These are phyloP conservation scores for Mycetomoellerius zeteki DNA, from an alignment of 1,140 invertebrate species.

Conservation along the genomic window DNA sequence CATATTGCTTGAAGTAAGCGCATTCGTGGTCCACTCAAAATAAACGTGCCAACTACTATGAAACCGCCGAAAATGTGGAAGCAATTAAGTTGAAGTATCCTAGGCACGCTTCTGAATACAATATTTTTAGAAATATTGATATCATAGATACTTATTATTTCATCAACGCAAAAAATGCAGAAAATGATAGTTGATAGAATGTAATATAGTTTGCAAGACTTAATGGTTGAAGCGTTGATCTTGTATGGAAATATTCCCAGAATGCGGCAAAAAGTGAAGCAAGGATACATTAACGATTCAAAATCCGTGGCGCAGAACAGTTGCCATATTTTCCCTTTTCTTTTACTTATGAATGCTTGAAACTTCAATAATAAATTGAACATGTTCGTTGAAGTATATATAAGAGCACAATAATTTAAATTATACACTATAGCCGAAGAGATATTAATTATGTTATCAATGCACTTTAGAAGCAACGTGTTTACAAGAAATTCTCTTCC, in stretches of 20 bases:
- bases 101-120: neutral
- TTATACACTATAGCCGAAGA: neutral
- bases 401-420: neutral
- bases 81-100: neutral
- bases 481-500: neutral
- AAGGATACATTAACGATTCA: neutral
- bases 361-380: neutral
- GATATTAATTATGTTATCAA: neutral
- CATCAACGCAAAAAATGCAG: neutral
- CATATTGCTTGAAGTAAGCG: neutral
- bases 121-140: neutral
- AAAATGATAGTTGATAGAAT: neutral
- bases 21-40: neutral
- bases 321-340: neutral
- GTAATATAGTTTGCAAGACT: neutral
- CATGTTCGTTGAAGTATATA: neutral
- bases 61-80: slow-evolving; percentile 65
- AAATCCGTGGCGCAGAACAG: neutral
- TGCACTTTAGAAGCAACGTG: neutral
- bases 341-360: neutral
- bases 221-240: neutral
- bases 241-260: slow-evolving; percentile 4
- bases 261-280: neutral
- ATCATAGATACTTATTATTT: neutral
- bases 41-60: neutral